A percentile compares a stretch with the other conserved stretches of the same genome.
Evolutionary conservation across 2,888 invertebrate species (phyloP).

Genomic region (Epinotia bilunana): DNA sequence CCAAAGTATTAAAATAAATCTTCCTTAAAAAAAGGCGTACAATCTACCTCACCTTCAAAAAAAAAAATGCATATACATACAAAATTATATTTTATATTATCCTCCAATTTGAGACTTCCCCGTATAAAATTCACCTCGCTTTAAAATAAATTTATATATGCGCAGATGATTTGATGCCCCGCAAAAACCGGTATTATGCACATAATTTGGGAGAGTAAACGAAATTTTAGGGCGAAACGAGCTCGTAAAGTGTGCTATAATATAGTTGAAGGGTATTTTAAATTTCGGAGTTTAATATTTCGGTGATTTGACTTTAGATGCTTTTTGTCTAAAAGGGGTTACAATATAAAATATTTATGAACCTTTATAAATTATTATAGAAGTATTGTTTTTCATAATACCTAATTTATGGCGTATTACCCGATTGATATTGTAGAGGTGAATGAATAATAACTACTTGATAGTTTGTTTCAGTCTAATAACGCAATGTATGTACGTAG

Average conservation of each 20-base stretch:
- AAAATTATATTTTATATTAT: not conserved
- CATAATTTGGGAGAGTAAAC: conserved; percentile 37
- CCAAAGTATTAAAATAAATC: too few relatives aligned
- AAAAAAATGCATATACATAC: not conserved
- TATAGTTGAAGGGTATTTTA: conserved; percentile 28
- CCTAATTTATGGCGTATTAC: too few relatives aligned
- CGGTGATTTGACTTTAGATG: conserved; percentile 8
- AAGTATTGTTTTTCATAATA: too few relatives aligned
- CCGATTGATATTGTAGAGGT: too few relatives aligned
- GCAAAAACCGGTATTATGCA: conserved; percentile 36
- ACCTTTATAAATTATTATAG: too few relatives aligned
- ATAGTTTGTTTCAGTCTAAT: too few relatives aligned
- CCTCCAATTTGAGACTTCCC: conserved; percentile 15
- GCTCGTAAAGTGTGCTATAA: conserved; percentile 25
- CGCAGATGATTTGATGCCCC: conserved; percentile 38
- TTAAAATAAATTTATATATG: conserved; percentile 41
- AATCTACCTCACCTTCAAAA: not conserved
- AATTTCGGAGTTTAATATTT: conserved; percentile 19
- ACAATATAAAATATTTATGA: too few relatives aligned
- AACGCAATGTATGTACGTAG: too few relatives aligned
- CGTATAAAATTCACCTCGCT: conserved; percentile 15
- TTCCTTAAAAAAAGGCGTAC: too few relatives aligned
- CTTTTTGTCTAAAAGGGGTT: conserved; percentile 3
- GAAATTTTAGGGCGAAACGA: conserved; percentile 29
- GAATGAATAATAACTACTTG: too few relatives aligned